These are phyloP conservation scores for Garra rufa DNA, from an alignment of 2,113 vertebrate genomes.

Conservation along the genomic window DNA sequence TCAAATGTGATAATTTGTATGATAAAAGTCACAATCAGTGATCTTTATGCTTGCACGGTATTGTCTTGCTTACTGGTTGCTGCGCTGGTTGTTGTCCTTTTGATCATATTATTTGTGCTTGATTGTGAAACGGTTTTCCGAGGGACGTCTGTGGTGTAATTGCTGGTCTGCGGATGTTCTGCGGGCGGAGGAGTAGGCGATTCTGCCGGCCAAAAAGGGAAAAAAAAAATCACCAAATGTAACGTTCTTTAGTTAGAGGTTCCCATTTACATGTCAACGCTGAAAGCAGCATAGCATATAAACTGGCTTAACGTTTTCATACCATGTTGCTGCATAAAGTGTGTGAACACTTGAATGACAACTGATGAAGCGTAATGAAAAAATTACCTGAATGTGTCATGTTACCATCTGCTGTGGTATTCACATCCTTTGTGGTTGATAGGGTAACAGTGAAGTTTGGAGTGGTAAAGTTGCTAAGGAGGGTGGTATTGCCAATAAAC, in stretches of 20 bases:
- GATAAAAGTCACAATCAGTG: not conserved
- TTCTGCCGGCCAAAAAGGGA: not conserved
- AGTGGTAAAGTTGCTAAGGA: no score
- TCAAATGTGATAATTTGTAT: not conserved
- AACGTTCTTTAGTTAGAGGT: not conserved
- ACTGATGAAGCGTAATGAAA: not conserved
- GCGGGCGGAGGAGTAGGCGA: not conserved
- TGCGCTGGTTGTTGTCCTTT: not conserved
- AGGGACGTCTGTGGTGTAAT: not conserved
- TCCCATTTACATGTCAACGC: not conserved
- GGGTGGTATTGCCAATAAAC: not conserved
- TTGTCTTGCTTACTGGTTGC: not conserved
- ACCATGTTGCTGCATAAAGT: not conserved
- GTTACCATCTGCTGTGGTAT: not conserved
- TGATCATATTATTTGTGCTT: not conserved
- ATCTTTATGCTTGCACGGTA: not conserved
- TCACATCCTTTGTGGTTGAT: not conserved
- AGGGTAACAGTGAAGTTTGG: not conserved
- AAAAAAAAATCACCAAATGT: not conserved
- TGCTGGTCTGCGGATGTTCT: constrained; percentile 7
- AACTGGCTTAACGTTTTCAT: no score
- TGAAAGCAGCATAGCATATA: not conserved
- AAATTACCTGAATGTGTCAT: constrained; percentile 16
- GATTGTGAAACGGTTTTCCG: not conserved
- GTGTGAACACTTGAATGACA: not conserved